phyloP scores from a whole-genome alignment of 2,797 vertebrate genomes.

The Cossypha polioptera region DNA sequence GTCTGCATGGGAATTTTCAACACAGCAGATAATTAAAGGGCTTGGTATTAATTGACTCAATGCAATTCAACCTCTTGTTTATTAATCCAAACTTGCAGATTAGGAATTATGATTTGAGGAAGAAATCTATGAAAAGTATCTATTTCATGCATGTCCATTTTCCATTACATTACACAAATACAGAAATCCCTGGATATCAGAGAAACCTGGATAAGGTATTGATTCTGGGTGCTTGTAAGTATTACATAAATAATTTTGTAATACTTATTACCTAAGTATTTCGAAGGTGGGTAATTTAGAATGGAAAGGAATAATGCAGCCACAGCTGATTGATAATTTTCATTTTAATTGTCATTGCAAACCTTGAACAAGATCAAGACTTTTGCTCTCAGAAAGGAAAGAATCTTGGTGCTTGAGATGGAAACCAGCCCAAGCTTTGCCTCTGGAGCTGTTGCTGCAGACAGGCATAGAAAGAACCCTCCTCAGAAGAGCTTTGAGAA shows the following conservation, averaged over 20 bases:
- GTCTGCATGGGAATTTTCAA: background rate
- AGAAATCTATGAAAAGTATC: background rate
- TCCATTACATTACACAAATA: rapidly evolving
- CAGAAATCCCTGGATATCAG: background rate
- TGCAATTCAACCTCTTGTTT: background rate
- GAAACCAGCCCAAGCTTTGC: background rate
- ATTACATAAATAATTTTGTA: background rate
- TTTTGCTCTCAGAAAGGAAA: background rate
- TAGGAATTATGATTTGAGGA: background rate
- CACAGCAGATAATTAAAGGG: background rate
- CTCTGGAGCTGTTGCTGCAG: background rate
- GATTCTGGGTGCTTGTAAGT: background rate
- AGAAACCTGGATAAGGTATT: background rate
- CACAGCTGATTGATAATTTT: background rate
- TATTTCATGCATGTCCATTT: background rate
- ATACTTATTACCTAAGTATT: background rate
- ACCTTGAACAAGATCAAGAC: background rate
- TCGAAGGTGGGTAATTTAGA: background rate
- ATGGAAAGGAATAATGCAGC: background rate
- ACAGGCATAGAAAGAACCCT: background rate
- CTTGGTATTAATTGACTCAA: background rate
- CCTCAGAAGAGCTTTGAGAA: background rate
- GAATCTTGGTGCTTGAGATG: background rate
- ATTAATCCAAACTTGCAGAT: background rate
- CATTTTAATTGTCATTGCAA: background rate